Conservation (phyloP, 1,140 invertebrate species). For the Stenopsyche tienmushanensis region DNA sequence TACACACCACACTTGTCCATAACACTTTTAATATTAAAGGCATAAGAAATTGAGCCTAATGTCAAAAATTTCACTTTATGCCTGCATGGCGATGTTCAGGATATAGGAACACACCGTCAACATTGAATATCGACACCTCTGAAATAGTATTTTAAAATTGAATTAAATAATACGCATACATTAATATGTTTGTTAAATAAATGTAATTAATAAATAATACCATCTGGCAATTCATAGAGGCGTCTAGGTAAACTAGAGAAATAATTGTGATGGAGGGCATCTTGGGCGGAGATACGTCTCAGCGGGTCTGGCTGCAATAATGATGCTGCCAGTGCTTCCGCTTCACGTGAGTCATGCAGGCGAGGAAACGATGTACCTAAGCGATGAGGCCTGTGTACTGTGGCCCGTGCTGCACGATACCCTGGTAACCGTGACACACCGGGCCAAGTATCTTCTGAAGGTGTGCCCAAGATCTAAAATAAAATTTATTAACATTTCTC, state of each 20-base stretch:
- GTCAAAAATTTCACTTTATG: slow-evolving; percentile 46
- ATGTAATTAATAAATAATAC: slow-evolving; percentile 59
- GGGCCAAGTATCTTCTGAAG: slow-evolving; percentile 87
- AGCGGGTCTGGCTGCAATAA: slow-evolving; percentile 87
- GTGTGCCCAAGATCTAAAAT: slow-evolving; percentile 80
- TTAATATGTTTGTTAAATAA: background rate
- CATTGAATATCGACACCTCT: slow-evolving; percentile 92
- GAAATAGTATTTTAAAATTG: slow-evolving; percentile 53
- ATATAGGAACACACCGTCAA: slow-evolving; percentile 79
- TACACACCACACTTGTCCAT: slow-evolving; percentile 31
- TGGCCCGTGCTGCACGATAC: slow-evolving; percentile 72
- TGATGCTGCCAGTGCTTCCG: slow-evolving; percentile 81
- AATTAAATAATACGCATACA: background rate
- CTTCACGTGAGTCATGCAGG: slow-evolving; percentile 81
- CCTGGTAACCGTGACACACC: slow-evolving; percentile 84
- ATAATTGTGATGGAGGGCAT: slow-evolving; percentile 87
- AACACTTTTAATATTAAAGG: slow-evolving; percentile 34
- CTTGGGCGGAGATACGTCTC: slow-evolving; percentile 81
- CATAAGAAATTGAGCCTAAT: slow-evolving; percentile 27
- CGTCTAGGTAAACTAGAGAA: slow-evolving; percentile 86
- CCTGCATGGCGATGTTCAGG: slow-evolving; percentile 59
- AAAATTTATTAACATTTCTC: background rate
- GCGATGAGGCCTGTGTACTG: slow-evolving; percentile 73
- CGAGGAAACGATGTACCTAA: slow-evolving; percentile 86
- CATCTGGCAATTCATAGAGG: slow-evolving; percentile 86